Percentiles rank a stretch among this genome's conserved stretches.
Conservation (phyloP, 1,140 invertebrate species). For the Battus philenor region DNA sequence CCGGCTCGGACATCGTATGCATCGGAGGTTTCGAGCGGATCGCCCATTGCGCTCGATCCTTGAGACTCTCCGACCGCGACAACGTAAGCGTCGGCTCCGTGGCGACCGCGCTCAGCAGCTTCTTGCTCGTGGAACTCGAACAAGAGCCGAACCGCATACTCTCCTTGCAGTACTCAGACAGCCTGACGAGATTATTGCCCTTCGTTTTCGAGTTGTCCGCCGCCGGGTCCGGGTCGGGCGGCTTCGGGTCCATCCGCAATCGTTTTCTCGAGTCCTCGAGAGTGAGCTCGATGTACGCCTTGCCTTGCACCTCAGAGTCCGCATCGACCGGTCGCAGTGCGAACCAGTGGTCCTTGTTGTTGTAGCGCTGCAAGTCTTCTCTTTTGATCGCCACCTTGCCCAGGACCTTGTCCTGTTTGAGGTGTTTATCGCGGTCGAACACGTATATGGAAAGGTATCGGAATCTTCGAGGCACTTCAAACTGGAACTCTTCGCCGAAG, state of each 20-base stretch:
- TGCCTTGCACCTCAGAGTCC: conserved; percentile 92
- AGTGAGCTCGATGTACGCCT: conserved; percentile 84
- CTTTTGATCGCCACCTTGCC: conserved; percentile 93
- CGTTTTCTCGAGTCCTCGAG: conserved; percentile 62
- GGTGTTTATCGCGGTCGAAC: conserved; percentile 87
- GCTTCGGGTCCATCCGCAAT: conserved; percentile 59
- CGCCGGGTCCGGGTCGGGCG: conserved; percentile 51
- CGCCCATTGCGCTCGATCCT: conserved; percentile 61
- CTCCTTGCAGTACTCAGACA: conserved; percentile 70
- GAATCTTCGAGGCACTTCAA: conserved; percentile 92
- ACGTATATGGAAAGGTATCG: conserved; percentile 92
- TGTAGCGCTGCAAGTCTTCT: conserved; percentile 89
- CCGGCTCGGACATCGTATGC: conserved; percentile 58
- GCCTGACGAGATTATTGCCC: conserved; percentile 57
- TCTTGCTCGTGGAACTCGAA: conserved; percentile 70
- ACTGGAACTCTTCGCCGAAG: conserved; percentile 95
- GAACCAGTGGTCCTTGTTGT: conserved; percentile 95
- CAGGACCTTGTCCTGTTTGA: conserved; percentile 90
- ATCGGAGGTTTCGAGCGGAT: conserved; percentile 53
- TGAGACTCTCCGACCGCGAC: conserved; percentile 65
- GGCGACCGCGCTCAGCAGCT: conserved; percentile 48
- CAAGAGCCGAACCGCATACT: conserved; percentile 67
- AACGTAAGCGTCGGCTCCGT: conserved; percentile 56
- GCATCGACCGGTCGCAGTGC: conserved; percentile 88
- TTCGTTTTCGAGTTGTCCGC: conserved; percentile 54